phyloP scores from a whole-genome alignment of 2,888 invertebrate genomes.

The Heliconius sara region DNA sequence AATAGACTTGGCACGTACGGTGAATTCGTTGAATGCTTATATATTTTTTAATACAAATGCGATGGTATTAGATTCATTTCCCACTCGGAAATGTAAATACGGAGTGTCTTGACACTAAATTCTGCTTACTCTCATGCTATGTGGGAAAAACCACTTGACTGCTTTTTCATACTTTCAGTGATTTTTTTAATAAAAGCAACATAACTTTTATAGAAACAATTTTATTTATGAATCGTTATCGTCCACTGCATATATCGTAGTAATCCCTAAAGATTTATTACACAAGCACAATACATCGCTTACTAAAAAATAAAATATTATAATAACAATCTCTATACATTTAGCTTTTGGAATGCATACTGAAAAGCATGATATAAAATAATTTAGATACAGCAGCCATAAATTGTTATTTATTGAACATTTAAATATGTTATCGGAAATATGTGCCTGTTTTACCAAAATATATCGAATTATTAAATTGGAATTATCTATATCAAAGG shows the following conservation, averaged over 20 bases:
- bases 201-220: neutral
- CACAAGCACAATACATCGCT: neutral
- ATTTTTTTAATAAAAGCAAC: neutral
- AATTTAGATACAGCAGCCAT: neutral
- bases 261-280: conserved; percentile 11
- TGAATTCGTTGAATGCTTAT: too few relatives aligned
- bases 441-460: conserved; percentile 1
- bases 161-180: neutral
- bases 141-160: neutral
- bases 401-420: conserved; percentile 24
- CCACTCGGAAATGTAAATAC: too few relatives aligned
- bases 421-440: conserved; percentile 26
- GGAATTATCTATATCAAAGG: conserved; percentile 15
- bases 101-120: too few relatives aligned
- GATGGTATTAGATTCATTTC: too few relatives aligned
- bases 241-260: neutral
- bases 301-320: neutral
- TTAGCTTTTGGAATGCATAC: neutral
- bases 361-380: conserved; percentile 13
- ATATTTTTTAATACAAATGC: too few relatives aligned
- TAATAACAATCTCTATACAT: neutral
- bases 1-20: too few relatives aligned
- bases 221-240: neutral
- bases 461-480: neutral
- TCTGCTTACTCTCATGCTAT: too few relatives aligned